Percentiles rank a stretch among this genome's conserved stretches.
These are phyloP conservation scores for Chlorops oryzae DNA, from an alignment of 1,140 invertebrate species.

Conservation along the genomic window DNA sequence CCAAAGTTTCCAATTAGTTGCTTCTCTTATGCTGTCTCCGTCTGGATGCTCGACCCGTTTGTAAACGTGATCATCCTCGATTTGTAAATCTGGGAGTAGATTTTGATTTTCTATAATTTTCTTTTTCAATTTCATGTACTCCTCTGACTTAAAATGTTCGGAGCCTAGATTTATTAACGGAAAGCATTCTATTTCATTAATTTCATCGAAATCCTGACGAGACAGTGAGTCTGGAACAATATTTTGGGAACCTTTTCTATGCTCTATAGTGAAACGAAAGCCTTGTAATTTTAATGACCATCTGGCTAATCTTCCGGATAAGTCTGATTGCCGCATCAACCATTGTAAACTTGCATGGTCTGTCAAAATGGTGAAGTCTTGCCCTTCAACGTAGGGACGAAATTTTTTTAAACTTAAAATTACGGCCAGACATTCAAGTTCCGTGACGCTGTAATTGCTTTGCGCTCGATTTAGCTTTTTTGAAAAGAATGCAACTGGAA, in stretches of 20 bases:
- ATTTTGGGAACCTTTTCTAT: constrained; percentile 42
- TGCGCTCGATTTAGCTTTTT: constrained; percentile 14
- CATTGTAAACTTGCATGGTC: constrained; percentile 28
- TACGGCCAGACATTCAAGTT: constrained; percentile 48
- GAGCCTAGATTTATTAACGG: constrained; percentile 3
- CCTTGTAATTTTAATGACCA: constrained; percentile 30
- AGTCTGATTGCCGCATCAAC: constrained; percentile 25
- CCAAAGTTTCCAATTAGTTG: constrained; percentile 1
- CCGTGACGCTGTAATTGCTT: constrained; percentile 29
- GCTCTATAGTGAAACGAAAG: constrained; percentile 32
- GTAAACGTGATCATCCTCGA: background rate
- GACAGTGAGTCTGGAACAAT: constrained; percentile 40
- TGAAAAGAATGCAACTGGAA: constrained; percentile 16
- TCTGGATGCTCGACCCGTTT: background rate
- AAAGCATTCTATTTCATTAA: background rate
- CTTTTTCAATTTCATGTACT: background rate
- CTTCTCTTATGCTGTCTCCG: background rate
- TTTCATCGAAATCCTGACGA: background rate
- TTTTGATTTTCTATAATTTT: constrained; percentile 1
- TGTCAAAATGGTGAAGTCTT: constrained; percentile 41
- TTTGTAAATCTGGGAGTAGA: background rate
- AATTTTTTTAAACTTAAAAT: constrained; percentile 47
- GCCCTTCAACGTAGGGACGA: constrained; percentile 43
- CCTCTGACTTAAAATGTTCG: background rate
- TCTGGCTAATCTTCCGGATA: constrained; percentile 29